Base-by-base conservation (phyloP, 2,888 invertebrate genomes). In the Omphaloscelis lunosa region DNA sequence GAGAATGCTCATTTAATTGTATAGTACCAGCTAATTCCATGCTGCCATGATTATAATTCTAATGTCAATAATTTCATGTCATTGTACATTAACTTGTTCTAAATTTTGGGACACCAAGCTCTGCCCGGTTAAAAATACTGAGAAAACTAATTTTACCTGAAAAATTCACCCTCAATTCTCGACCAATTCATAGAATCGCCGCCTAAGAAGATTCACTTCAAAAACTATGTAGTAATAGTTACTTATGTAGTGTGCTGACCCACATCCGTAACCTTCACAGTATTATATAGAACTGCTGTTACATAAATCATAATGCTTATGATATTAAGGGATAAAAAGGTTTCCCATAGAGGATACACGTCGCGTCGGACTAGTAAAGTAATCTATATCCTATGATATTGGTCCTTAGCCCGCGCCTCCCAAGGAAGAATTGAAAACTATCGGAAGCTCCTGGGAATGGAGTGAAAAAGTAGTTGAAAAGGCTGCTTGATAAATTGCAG, bases 261-360 rank as follows among this genome's bases (percentile, higher is more conserved):
- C 69, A 71, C 68, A 51, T 76, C 39, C 59, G 23, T 48, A 62
- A 41, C 65, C 71, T 77, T 48, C 12, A n/a, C 53, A 66, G 59
- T 72, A 59, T 72, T 69, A 61, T 61, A 75, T 59, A 53, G 12
- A 70, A 53, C 53, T 39, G 45, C 72, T 73, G 79, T 65, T 83
- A 77, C 79, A 85, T 87, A 83, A 82, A 86, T 87, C 82, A 86
- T 84, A 74, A 71, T 63, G 53, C 65, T 85, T 83, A 79, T 85
- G 66, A 79, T 82, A 84, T 85, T 75, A 76, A 66, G 67, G 80
- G 77, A 73, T 86, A 79, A 84, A 86, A 88, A 81, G 58, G 48
- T 69, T 61, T 76, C 83, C 77, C 78, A 51, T 23, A 3, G 73
- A 56, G 73, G 75, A 45, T 58, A 41, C 70, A 51, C n/a, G 83